Evolutionary conservation across 2,888 invertebrate species (phyloP).

Genomic region (Dasysyrphus tricinctus): DNA sequence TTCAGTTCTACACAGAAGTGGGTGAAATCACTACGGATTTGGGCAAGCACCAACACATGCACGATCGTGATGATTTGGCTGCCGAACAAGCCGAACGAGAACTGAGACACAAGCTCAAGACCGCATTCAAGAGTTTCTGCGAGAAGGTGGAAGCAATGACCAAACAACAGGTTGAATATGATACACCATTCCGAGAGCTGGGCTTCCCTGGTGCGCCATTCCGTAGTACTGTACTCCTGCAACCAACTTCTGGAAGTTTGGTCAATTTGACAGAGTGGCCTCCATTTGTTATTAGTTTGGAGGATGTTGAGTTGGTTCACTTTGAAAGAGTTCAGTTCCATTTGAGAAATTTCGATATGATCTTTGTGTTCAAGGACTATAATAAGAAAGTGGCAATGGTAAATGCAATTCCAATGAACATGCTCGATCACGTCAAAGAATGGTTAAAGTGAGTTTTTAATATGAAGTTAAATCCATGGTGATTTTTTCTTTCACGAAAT

Average conservation of each 20-base stretch:
- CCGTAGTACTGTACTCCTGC: slow-evolving; percentile 96
- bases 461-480: slow-evolving; percentile 2
- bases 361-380: slow-evolving; percentile 99
- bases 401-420: slow-evolving; percentile 99
- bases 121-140: slow-evolving; percentile 99
- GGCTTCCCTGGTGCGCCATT: slow-evolving; percentile 99
- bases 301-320: slow-evolving; percentile 98
- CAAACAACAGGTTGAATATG: slow-evolving; percentile 98
- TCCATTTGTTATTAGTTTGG: slow-evolving; percentile 98
- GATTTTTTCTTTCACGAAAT: slow-evolving; percentile 10
- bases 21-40: slow-evolving; percentile 99
- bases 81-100: slow-evolving; percentile 99
- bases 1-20: slow-evolving; percentile 99
- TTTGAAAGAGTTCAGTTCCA: slow-evolving; percentile 99
- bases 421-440: slow-evolving; percentile 99
- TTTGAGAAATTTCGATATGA: slow-evolving; percentile 99
- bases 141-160: slow-evolving; percentile 98
- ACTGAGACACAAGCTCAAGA: slow-evolving; percentile 96
- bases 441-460: slow-evolving; percentile 94
- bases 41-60: slow-evolving; percentile 99
- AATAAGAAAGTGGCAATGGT: slow-evolving; percentile 97
- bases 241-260: slow-evolving; percentile 98
- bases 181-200: slow-evolving; percentile 98
- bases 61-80: slow-evolving; percentile 98
- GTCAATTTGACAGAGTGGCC: slow-evolving; percentile 99